Evolutionary conservation across 2,888 invertebrate genomes (phyloP).

Genomic region (Agrypnus murinus): DNA sequence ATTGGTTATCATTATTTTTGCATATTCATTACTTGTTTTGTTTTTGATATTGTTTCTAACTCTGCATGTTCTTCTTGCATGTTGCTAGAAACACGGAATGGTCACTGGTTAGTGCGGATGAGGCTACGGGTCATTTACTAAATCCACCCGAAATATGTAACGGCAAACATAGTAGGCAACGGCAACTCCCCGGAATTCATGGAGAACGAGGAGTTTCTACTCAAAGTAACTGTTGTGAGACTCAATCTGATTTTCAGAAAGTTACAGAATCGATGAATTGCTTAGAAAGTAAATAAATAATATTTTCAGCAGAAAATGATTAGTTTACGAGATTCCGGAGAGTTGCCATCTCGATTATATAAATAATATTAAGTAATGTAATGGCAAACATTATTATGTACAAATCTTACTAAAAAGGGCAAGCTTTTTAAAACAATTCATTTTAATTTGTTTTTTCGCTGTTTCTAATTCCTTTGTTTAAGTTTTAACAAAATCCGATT

Average conservation of each 20-base stretch:
- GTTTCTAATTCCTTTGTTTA: no score
- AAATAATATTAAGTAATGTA: no score
- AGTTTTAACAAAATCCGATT: slow-evolving; percentile 18
- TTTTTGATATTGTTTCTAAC: slow-evolving; percentile 26
- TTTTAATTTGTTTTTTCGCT: no score
- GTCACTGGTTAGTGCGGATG: slow-evolving; percentile 65
- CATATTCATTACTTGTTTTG: no score
- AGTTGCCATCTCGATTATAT: no score
- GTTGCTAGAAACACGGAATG: slow-evolving; percentile 65
- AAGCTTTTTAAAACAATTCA: no score
- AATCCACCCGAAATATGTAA: slow-evolving; percentile 44
- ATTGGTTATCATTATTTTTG: slow-evolving; percentile 22
- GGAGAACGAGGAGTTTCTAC: slow-evolving; percentile 26
- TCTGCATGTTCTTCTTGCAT: slow-evolving; percentile 32
- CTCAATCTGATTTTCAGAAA: not conserved
- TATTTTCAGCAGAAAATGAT: no score
- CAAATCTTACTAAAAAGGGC: no score
- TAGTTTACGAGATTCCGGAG: no score
- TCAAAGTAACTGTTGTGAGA: slow-evolving; percentile 6
- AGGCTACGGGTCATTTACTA: slow-evolving; percentile 54
- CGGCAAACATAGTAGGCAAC: slow-evolving; percentile 42
- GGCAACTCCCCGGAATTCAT: slow-evolving; percentile 17
- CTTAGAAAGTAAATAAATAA: no score
- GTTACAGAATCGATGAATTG: not conserved
- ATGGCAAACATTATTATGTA: no score